A percentile compares a stretch with the other conserved stretches of the same genome.
Evolutionary conservation across 1,140 invertebrate species (phyloP).

Genomic region (Galendromus occidentalis): DNA sequence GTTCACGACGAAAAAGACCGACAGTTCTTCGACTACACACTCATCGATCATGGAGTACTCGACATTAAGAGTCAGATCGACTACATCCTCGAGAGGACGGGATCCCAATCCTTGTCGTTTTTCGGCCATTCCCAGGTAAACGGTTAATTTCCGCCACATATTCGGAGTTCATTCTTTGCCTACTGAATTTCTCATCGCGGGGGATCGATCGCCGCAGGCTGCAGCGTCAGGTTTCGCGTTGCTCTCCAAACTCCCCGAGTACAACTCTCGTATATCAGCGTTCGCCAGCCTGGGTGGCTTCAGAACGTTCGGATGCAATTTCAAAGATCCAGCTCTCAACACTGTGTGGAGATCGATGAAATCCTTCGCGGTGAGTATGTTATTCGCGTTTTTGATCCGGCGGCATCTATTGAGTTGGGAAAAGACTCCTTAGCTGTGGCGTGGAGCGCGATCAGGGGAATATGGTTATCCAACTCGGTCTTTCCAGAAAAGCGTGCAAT

Average conservation of each 20-base stretch:
- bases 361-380: not conserved
- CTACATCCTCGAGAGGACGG: not conserved
- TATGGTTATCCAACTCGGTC: not conserved
- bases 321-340: not conserved
- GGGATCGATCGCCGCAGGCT: not conserved
- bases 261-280: not conserved
- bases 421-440: too few relatives aligned
- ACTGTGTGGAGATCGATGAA: not conserved
- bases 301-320: conserved; percentile 3
- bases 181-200: not conserved
- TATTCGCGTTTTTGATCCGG: not conserved
- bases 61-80: not conserved
- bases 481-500: not conserved
- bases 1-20: not conserved
- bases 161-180: not conserved
- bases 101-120: not conserved
- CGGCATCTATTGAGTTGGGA: too few relatives aligned
- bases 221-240: not conserved
- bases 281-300: not conserved
- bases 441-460: too few relatives aligned
- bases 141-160: not conserved
- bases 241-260: not conserved
- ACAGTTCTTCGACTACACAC: not conserved
- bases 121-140: conserved; percentile 1
- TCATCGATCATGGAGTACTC: not conserved